Evolutionary conservation across 2,113 vertebrate species (phyloP), one percentile per base, ranked within the genome.

Genomic region (Neolamprologus kungweensis): DNA sequence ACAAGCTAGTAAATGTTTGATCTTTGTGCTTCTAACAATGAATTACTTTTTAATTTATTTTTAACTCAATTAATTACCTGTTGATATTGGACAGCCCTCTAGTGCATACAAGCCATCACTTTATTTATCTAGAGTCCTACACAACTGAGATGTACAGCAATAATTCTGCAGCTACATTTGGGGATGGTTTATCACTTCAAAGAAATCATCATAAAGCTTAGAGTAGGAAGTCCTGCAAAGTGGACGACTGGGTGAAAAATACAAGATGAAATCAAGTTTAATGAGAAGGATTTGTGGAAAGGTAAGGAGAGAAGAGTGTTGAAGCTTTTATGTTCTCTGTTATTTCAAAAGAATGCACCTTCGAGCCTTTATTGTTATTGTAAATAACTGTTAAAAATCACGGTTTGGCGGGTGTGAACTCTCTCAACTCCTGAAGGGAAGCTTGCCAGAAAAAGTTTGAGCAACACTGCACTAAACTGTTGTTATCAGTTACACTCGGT

Each of bases 401-500:
- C 16, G 16, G 71, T 50, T 50, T 50, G 71, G 42, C 9, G 0
- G 23, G 23, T 7, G 14, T 19, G 42, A 75, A 2, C 16, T 19
- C 19, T 50, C 45, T 75, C 42, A 31, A 47, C 23, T 50, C 7
- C 42, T 50, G 42, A 54, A 21, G 50, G 31, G 12, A 80, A 13
- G 12, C n/a, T 51, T 78, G 12, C 63, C 81, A 80, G 57, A 89
- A 80, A 84, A 83, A 78, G 88, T 68, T 82, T 78, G 71, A 50
- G 45, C 47, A 80, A 6, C 28, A 13, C 65, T 50, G 40, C 88
- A 53, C 85, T 91, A 90, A 91, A 93, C 84, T 85, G 81, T 80
- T 26, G 84, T 89, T 93, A 87, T 90, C 82, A 84, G 89, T 82
- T 89, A 84, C 88, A 91, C 88, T 89, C 90, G 92, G 90, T 88